Conservation (phyloP, 64 coral and sea anemone genomes). For the Stichodactyla helianthus region DNA sequence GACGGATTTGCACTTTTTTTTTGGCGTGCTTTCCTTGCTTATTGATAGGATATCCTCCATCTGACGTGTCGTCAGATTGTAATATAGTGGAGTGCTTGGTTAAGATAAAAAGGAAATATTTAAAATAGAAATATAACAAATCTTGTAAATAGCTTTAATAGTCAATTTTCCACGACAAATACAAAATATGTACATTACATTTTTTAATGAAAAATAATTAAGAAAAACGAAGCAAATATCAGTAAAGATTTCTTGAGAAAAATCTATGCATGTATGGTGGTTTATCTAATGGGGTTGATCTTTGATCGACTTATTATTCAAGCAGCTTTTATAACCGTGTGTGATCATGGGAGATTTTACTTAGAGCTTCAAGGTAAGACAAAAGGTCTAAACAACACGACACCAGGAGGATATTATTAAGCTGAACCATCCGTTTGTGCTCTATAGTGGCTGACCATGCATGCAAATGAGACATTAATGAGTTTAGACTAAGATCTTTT, state of each 20-base stretch:
- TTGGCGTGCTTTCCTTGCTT: conserved; percentile 18
- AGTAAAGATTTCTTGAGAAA: conserved; percentile 20
- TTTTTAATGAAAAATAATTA: conserved; percentile 39
- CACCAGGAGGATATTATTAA: conserved; percentile 25
- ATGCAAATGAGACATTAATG: conserved; percentile 37
- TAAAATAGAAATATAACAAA: conserved; percentile 31
- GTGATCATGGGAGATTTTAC: conserved; percentile 27
- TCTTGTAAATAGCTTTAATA: conserved; percentile 71
- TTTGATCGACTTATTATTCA: conserved; percentile 18
- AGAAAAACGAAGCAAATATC: conserved; percentile 26
- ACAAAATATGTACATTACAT: conserved; percentile 12
- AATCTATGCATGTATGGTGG: background rate
- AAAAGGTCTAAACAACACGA: conserved; percentile 12
- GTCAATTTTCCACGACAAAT: conserved; percentile 36
- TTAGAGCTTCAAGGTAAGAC: conserved; percentile 3
- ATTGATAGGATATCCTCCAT: conserved; percentile 16
- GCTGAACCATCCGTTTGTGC: conserved; percentile 17
- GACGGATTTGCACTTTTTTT: conserved; percentile 41
- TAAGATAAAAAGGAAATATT: conserved; percentile 37
- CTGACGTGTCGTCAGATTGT: conserved; percentile 22
- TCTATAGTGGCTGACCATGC: conserved; percentile 11
- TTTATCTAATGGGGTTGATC: background rate
- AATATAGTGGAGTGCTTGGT: background rate
- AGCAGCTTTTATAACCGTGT: conserved; percentile 12
- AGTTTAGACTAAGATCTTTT: conserved; percentile 23